phyloP scores from a whole-genome alignment of 1,140 invertebrate species.

The Gryllus bimaculatus region DNA sequence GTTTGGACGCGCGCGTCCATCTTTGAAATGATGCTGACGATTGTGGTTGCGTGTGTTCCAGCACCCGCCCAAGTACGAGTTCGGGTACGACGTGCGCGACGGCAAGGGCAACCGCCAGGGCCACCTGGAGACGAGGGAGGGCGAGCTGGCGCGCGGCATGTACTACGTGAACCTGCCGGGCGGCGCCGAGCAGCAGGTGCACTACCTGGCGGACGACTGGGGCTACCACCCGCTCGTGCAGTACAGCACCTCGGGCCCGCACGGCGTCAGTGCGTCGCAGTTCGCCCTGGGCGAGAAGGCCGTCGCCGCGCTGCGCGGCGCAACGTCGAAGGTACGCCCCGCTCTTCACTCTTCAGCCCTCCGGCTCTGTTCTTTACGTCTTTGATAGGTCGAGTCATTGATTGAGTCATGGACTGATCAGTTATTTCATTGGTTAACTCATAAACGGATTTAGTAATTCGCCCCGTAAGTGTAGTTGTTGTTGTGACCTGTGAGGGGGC shows the following conservation, averaged over 20 bases:
- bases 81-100: slow-evolving; percentile 39
- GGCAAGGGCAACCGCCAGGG: slow-evolving; percentile 39
- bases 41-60: slow-evolving; percentile 27
- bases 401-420: too few species aligned
- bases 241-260: slow-evolving; percentile 38
- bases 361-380: too few species aligned
- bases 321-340: slow-evolving; percentile 22
- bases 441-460: too few species aligned
- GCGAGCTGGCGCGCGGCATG: slow-evolving; percentile 42
- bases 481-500: too few species aligned
- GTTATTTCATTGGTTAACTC: too few species aligned
- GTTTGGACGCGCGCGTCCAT: too few species aligned
- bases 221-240: slow-evolving; percentile 51
- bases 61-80: slow-evolving; percentile 41
- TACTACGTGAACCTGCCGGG: slow-evolving; percentile 32
- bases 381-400: too few species aligned
- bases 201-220: slow-evolving; percentile 49
- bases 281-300: slow-evolving; percentile 47
- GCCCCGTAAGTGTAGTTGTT: too few species aligned
- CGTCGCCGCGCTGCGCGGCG: slow-evolving; percentile 33
- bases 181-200: slow-evolving; percentile 36
- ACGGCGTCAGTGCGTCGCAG: slow-evolving; percentile 31
- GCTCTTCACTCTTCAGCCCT: too few species aligned
- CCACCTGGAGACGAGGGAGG: slow-evolving; percentile 43
- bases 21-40: too few species aligned